phyloP scores from a whole-genome alignment of 2,113 vertebrate genomes.

The Mirza zaza region DNA sequence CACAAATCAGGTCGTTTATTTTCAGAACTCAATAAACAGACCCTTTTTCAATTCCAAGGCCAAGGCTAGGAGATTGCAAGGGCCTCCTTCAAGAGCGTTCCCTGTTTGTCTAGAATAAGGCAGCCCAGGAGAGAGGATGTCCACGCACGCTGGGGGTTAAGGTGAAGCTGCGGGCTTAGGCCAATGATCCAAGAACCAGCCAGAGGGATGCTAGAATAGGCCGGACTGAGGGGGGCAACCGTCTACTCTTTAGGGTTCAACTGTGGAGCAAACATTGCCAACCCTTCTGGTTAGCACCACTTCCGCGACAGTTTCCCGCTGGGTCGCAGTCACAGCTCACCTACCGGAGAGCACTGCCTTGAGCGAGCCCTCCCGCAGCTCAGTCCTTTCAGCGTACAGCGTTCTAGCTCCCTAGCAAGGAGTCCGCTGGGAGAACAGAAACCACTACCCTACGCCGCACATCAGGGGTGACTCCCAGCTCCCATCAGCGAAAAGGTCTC shows the following conservation, averaged over 20 bases:
- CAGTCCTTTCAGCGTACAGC: neutral
- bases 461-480: neutral
- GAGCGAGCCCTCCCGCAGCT: neutral
- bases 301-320: neutral
- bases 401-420: neutral
- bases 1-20: neutral
- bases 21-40: neutral
- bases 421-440: neutral
- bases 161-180: neutral
- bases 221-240: neutral
- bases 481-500: accelerated
- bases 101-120: neutral
- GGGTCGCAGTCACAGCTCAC: neutral
- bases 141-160: neutral
- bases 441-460: neutral
- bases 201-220: neutral
- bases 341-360: neutral
- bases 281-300: neutral
- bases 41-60: neutral
- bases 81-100: neutral
- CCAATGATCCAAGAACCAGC: neutral
- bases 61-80: neutral
- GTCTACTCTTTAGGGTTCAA: neutral
- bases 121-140: neutral
- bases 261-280: neutral